Base-by-base conservation (phyloP, 2,888 invertebrate genomes). In the Andrena bicolor region DNA sequence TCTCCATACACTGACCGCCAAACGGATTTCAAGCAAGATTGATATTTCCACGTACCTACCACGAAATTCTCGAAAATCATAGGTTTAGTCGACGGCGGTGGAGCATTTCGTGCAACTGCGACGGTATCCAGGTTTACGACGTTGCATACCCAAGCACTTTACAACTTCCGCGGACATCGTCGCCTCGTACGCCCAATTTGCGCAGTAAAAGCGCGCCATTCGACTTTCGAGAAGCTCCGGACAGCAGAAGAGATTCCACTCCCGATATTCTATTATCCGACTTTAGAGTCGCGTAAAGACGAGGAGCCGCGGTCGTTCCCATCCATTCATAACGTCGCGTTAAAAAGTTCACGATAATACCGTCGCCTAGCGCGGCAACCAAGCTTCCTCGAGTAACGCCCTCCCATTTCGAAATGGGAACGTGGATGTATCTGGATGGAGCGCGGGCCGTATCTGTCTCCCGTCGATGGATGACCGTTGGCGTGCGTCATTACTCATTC, bases 401-500 rank as follows among this genome's bases (percentile, higher is more conserved):
- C 41, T 60, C n/a, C 72, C 64, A 70, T 84, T 81, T 63, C 30
- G 58, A 51, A 80, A 84, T 74, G 69, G 56, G 61, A 73, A 76
- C 69, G 53, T 48, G 72, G 41, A 48, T 49, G 68, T 28, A 64
- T 81, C 70, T 72, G 66, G 72, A 71, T 66, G 70, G 35, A 23
- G 23, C 23, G 4, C 26, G 10, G 56, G 64, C 35, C 32, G 69
- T 76, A 53, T 64, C 76, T 80, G 78, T 77, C 82, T 66, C 60
- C 32, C 48, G 41, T 70, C 80, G 77, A 86, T 82, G 82, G 76
- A 84, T 76, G 88, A 83, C 77, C 69, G 77, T 48, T 53, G 49
- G 65, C 53, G 64, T 48, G 68, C 68, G 69, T 87, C 80, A 87
- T 88, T 87, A 88, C 76, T 88, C 86, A 88, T 88, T 88, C 87